Evolutionary conservation across 2,888 invertebrate genomes (phyloP).

Genomic region (Erannis defoliaria): DNA sequence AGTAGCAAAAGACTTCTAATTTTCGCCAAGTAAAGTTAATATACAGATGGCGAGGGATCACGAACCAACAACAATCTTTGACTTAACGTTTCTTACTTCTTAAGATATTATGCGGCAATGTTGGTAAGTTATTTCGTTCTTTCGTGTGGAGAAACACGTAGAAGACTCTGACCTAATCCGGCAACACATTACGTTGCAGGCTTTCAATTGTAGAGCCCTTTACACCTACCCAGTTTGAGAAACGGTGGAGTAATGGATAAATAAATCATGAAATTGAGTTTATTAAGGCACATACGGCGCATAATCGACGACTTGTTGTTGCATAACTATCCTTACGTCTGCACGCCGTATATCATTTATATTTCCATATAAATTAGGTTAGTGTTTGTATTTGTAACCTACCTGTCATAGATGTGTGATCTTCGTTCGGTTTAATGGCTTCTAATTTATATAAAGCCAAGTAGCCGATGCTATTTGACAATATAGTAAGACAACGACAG

Average conservation of each 20-base stretch:
- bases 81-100: too few species aligned
- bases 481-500: too few species aligned
- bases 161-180: too few species aligned
- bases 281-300: constrained; percentile 37
- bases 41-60: too few species aligned
- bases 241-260: constrained; percentile 33
- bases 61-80: too few species aligned
- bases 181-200: too few species aligned
- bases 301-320: constrained; percentile 40
- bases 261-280: constrained; percentile 44
- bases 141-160: too few species aligned
- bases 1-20: too few species aligned
- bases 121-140: too few species aligned
- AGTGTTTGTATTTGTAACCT: neutral
- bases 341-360: constrained; percentile 21
- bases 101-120: too few species aligned
- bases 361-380: constrained; percentile 32
- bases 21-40: too few species aligned
- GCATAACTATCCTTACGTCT: constrained; percentile 29
- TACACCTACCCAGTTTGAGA: neutral
- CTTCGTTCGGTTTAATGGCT: neutral
- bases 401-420: neutral
- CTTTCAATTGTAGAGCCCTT: neutral
- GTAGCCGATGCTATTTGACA: neutral
- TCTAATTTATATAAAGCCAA: neutral